A percentile compares a stretch with the other conserved stretches of the same genome.
Evolutionary conservation across 1,140 invertebrate species (phyloP).

Genomic region (Zelostemma sp.): DNA sequence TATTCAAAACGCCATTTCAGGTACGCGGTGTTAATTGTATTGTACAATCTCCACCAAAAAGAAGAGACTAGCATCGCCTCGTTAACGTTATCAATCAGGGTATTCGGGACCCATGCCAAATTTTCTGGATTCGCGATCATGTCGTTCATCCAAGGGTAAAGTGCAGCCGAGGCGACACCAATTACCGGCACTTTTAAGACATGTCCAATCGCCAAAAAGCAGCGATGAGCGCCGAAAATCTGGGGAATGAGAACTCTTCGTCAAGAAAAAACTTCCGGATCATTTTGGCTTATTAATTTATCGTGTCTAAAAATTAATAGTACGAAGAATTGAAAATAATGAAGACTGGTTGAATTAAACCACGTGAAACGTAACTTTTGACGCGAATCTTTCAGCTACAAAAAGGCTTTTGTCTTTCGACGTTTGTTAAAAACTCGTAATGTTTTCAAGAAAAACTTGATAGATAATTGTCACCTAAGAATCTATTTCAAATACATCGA

Average conservation of each 20-base stretch:
- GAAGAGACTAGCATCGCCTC: constrained; percentile 63
- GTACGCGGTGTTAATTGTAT: constrained; percentile 52
- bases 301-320: no score
- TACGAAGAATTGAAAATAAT: no score
- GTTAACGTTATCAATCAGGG: constrained; percentile 70
- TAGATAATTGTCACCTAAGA: no score
- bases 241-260: constrained; percentile 28
- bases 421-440: no score
- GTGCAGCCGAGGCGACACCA: constrained; percentile 72
- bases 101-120: constrained; percentile 73
- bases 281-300: no score
- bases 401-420: no score
- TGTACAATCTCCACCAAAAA: constrained; percentile 73
- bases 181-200: constrained; percentile 73
- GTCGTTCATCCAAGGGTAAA: constrained; percentile 75
- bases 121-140: constrained; percentile 75
- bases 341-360: no score
- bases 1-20: constrained; percentile 15
- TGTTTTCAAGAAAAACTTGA: no score
- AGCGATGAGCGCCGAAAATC: constrained; percentile 57
- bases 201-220: constrained; percentile 71
- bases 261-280: neutral
- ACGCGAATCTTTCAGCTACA: neutral
- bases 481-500: no score
- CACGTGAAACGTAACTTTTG: neutral